Base-by-base conservation (phyloP, 2,888 invertebrate species). In the Athetis lepigone region DNA sequence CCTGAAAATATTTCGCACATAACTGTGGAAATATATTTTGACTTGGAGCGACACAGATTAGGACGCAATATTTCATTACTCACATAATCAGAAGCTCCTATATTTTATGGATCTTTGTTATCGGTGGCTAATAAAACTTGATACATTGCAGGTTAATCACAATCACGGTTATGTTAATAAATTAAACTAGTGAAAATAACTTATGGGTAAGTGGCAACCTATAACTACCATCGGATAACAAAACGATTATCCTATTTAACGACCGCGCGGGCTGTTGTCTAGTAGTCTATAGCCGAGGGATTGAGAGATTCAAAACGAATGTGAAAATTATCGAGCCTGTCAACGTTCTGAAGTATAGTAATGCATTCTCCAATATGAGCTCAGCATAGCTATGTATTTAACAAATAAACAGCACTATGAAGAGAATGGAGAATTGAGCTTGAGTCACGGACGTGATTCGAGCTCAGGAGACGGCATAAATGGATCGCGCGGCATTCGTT, bases 401-500 rank as follows among this genome's bases (percentile, higher is more conserved):
- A 77, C 72, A 77, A 81, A 85, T 84, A 86, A 83, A 85, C 80
- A 79, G 80, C 71, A 75, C 62, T 74, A 77, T 75, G 71, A 69
- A 79, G 65, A 70, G 58, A 76, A 70, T 59, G 70, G 73, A 51
- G 85, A 87, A 86, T 85, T n/a, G n/a, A n/a, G n/a, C n/a, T n/a
- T n/a, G n/a, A n/a, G n/a, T n/a, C 54, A 66, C 78, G 85, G 81
- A 88, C 86, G 88, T 90, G 88, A 88, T 89, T 88, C 81, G 77
- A 85, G 81, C 85, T 76, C 69, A 77, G 80, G 70, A 82, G 79
- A 81, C 81, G 83, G 84, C 77, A 86, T 85, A 86, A 88, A 89
- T 84, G 82, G 85, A 87, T 85, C 79, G 79, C 77, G 63, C 55
- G 71, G 75, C 57, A 72, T 78, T 77, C 70, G 75, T 64, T 75